Evolutionary conservation across 2,797 vertebrate genomes (phyloP).

Genomic region (Acrossocheilus wenchowensis): DNA sequence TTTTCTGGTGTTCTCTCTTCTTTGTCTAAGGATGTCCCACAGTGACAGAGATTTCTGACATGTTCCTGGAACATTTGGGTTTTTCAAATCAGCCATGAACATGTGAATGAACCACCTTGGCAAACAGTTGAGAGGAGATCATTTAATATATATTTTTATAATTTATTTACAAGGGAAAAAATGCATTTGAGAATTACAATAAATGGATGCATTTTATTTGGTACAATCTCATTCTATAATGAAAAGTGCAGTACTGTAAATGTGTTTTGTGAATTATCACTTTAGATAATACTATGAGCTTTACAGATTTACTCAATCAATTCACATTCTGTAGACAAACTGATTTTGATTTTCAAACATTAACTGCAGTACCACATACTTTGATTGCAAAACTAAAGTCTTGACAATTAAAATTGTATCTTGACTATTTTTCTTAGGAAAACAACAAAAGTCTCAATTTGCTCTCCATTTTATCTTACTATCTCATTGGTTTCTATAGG

Average conservation of each 20-base stretch:
- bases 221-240: neutral
- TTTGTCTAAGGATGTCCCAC: slow-evolving; percentile 43
- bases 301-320: neutral
- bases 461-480: neutral
- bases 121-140: neutral
- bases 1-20: slow-evolving; percentile 4
- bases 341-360: neutral
- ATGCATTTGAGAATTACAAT: neutral
- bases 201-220: neutral
- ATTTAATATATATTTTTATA: neutral
- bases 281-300: neutral
- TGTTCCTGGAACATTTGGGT: slow-evolving; percentile 2
- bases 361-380: neutral
- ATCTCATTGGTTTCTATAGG: neutral
- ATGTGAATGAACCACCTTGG: neutral
- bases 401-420: neutral
- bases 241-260: neutral
- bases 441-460: neutral
- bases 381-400: no score
- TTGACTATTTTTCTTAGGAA: neutral
- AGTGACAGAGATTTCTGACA: neutral
- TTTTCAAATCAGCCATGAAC: slow-evolving; percentile 10
- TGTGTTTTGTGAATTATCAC: no score
- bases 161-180: neutral
- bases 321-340: neutral